Conservation (phyloP, 2,797 vertebrate species). For the Rhabdophis nuchalis region DNA sequence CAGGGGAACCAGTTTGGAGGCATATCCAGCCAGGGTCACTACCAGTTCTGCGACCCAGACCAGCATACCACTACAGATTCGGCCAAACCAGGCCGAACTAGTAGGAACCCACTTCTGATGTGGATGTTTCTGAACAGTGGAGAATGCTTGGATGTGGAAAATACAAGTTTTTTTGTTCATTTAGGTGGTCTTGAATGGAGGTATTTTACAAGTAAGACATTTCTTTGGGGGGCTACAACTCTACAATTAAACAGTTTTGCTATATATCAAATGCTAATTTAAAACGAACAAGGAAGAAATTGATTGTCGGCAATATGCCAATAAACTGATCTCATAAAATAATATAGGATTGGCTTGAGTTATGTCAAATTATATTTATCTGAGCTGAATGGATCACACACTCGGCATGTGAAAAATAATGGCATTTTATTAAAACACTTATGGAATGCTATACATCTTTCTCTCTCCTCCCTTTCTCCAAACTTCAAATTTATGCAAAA, state of each 20-base stretch:
- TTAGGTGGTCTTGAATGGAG: slow-evolving; percentile 16
- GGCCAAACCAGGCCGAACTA: too few relatives aligned
- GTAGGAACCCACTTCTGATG: too few relatives aligned
- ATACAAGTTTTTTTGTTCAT: slow-evolving; percentile 20
- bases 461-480: not conserved
- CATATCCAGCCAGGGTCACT: too few relatives aligned
- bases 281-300: slow-evolving; percentile 13
- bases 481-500: not conserved
- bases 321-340: not conserved
- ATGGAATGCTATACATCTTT: slow-evolving; percentile 26
- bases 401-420: slow-evolving; percentile 25
- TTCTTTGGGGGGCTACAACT: not conserved
- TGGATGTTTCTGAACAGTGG: not conserved
- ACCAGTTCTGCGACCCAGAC: too few relatives aligned
- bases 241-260: slow-evolving; percentile 29
- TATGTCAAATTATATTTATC: slow-evolving; percentile 30
- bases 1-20: too few relatives aligned
- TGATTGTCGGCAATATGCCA: slow-evolving; percentile 31
- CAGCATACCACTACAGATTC: too few relatives aligned
- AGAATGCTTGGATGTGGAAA: slow-evolving; percentile 29
- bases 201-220: slow-evolving; percentile 29
- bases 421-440: slow-evolving; percentile 30
- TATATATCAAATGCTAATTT: not conserved
- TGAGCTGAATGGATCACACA: slow-evolving; percentile 24
- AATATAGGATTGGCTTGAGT: not conserved